Percentiles rank a stretch among this genome's conserved stretches.
Evolutionary conservation across 2,888 invertebrate species (phyloP).

Genomic region (Andrena trimmerana): DNA sequence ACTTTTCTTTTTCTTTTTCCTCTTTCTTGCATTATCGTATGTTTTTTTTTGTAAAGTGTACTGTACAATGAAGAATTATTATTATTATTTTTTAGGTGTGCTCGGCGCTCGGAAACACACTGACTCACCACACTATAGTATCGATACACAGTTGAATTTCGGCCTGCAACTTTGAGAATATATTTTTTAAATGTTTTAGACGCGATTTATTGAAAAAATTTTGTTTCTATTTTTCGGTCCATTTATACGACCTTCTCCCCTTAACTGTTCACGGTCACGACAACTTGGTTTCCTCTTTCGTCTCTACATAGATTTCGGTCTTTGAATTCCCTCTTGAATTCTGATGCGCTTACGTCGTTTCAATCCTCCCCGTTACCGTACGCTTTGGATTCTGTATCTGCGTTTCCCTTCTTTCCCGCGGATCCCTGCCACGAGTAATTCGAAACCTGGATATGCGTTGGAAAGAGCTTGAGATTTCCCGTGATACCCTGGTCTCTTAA

Average conservation of each 20-base stretch:
- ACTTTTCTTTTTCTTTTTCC: too few relatives aligned
- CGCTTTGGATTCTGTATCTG: constrained; percentile 20
- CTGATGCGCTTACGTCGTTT: constrained; percentile 26
- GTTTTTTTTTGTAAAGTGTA: too few relatives aligned
- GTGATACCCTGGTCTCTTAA: constrained; percentile 20
- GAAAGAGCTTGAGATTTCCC: constrained; percentile 42
- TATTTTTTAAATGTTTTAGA: too few relatives aligned
- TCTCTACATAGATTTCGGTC: not conserved
- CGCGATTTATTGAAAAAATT: too few relatives aligned
- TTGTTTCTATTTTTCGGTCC: too few relatives aligned
- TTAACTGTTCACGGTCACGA: not conserved
- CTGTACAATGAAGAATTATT: too few relatives aligned
- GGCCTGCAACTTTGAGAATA: too few relatives aligned
- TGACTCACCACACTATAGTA: too few relatives aligned
- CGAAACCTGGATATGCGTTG: constrained; percentile 35
- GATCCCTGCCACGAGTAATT: constrained; percentile 37
- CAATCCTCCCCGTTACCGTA: constrained; percentile 44
- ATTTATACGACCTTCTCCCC: too few relatives aligned
- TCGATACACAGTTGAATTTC: not conserved
- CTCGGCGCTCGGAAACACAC: too few relatives aligned
- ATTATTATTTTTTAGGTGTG: too few relatives aligned
- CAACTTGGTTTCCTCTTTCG: not conserved
- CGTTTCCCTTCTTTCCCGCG: constrained; percentile 19
- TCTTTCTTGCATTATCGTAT: too few relatives aligned
- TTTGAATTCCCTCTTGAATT: constrained; percentile 5